Conservation (phyloP, 35 echinoderm and acorn worm genomes). For the Anneissia japonica region DNA sequence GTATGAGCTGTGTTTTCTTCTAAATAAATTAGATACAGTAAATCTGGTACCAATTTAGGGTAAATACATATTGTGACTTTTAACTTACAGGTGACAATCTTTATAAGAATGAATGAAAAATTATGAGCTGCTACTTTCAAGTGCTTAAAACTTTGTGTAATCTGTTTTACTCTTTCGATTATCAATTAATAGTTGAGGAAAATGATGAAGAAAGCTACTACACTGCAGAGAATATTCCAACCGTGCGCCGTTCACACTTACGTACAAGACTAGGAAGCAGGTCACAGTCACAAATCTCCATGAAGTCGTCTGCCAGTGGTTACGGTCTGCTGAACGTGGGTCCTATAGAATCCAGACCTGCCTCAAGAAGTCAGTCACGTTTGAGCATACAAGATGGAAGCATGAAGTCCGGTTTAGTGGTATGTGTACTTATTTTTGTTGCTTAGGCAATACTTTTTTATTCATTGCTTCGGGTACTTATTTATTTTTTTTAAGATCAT, state of each 20-base stretch:
- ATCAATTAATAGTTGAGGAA: background rate
- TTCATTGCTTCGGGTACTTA: too few species aligned
- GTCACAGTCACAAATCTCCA: background rate
- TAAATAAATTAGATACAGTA: too few species aligned
- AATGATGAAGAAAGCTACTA: background rate
- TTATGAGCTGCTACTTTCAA: too few species aligned
- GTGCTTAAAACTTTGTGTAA: too few species aligned
- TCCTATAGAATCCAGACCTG: background rate
- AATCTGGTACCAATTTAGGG: too few species aligned
- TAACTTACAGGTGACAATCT: too few species aligned
- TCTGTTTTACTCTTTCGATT: background rate
- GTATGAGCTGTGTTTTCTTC: too few species aligned
- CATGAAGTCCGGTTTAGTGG: background rate
- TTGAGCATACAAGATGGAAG: background rate
- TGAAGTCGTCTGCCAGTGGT: background rate
- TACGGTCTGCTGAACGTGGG: background rate
- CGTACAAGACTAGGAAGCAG: background rate
- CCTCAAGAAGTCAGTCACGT: background rate
- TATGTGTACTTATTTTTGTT: background rate
- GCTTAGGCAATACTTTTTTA: too few species aligned
- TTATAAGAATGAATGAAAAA: too few species aligned
- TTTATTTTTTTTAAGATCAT: too few species aligned
- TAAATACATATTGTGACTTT: too few species aligned
- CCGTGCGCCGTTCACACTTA: background rate
- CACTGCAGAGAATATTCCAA: background rate